Conservation (phyloP, 2,113 vertebrate species). For the Hippocampus mohnikei region DNA sequence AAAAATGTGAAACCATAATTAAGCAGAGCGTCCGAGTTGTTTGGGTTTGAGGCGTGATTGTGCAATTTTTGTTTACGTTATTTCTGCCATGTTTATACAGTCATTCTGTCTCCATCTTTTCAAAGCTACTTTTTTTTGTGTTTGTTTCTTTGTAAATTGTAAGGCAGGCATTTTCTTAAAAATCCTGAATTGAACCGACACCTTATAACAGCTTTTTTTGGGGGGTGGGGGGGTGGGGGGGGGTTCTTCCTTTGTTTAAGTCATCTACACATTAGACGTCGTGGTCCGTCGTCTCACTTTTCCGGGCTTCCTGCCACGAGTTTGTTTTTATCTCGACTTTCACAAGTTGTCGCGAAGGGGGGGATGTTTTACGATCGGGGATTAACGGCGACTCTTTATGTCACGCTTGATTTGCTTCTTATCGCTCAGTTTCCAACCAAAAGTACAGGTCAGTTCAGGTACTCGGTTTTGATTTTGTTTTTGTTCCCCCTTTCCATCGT, state of each 20-base stretch:
- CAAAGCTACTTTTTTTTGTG: no score
- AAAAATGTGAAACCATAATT: not conserved
- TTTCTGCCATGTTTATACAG: no score
- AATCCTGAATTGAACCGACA: not conserved
- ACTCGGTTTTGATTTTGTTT: not conserved
- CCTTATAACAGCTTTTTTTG: no score
- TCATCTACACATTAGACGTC: not conserved
- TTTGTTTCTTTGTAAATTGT: no score
- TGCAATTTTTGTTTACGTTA: no score
- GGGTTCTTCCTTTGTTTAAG: not conserved
- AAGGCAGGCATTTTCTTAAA: no score
- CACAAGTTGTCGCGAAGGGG: not conserved
- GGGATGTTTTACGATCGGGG: not conserved
- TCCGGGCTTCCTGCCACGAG: not conserved
- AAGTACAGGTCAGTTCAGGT: not conserved
- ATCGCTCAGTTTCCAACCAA: not conserved
- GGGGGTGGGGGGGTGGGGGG: no score
- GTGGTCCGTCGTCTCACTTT: not conserved
- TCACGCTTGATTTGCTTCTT: not conserved
- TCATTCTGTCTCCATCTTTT: no score
- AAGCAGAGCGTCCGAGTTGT: not conserved
- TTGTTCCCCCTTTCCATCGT: no score
- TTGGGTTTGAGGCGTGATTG: not conserved
- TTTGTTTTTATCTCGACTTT: constrained; percentile 6
- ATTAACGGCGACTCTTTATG: constrained; percentile 1